Evolutionary conservation across 2,113 vertebrate species (phyloP).

Genomic region (Cygnus atratus): DNA sequence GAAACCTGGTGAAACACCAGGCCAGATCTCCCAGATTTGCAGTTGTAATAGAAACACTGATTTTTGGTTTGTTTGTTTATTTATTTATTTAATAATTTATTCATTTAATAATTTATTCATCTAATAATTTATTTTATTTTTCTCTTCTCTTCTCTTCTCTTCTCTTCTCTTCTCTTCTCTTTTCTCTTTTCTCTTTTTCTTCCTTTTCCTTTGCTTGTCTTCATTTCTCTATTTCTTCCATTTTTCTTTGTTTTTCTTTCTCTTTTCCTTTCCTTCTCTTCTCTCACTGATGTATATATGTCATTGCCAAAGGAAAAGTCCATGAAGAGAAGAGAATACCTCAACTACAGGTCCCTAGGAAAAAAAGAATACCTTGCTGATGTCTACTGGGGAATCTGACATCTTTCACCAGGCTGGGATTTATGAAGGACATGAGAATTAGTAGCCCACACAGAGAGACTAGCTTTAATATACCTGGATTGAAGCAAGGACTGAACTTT

Average conservation of each 20-base stretch:
- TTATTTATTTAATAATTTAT: background rate
- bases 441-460: background rate
- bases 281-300: no score
- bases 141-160: no score
- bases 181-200: no score
- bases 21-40: background rate
- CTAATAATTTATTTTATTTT: no score
- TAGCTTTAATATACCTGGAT: background rate
- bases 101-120: no score
- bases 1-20: background rate
- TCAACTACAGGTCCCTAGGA: background rate
- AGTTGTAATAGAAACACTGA: background rate
- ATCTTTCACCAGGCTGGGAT: conserved; percentile 17
- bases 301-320: background rate
- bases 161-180: no score
- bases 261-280: no score
- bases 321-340: background rate
- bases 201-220: no score
- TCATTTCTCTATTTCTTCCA: no score
- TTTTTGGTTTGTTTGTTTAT: background rate
- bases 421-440: background rate
- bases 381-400: background rate
- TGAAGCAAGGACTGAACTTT: background rate
- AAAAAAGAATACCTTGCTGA: background rate
- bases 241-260: background rate